Evolutionary conservation across 2,888 invertebrate genomes (phyloP), one percentile per base, ranked within the genome.

Genomic region (Lasioglossum malachurum): DNA sequence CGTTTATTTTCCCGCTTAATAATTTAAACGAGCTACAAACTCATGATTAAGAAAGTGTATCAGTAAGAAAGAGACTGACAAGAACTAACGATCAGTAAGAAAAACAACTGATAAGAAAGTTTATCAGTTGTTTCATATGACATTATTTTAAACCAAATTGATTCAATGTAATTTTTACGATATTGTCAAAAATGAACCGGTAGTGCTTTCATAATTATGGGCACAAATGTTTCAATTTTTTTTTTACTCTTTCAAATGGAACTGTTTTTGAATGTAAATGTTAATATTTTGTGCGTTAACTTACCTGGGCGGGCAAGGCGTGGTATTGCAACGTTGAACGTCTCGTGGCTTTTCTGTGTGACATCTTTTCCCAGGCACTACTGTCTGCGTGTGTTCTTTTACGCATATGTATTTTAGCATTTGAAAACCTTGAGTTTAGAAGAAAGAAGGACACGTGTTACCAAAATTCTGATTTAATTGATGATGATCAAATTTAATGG

Each of bases 291-390:
- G 12, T n/a, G 23, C n/a, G 1, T 71, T 60, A 7, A 23, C 84
- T 92, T 81, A 94, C 94, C 97, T 97, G 0, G 98, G 97, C 7
- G 98, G 97, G 93, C 98, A 98, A 0, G 98, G 97, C 77, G 96
- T 97, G 0, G 96, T 96, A 93, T 98, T 98, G 94, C 98, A 98
- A 53, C 97, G 96, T 87, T 94, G 75, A 71, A 89, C 69, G 96
- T 96, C 93, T 27, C 96, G 94, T 0, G 97, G 97, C 44, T 92
- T 97, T 38, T 96, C 96, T 0, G 96, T 97, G 91, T 96, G 96
- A 95, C 97, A 98, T 94, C 96, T 97, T 92, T 96, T 97, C 87
- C 96, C 97, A 82, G 96, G 96, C 23, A 92, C 93, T 84, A 97
- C 96, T 10, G 97, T 97, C 87, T 97, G 96, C 19, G 96, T 96